phyloP scores from a whole-genome alignment of 1,140 invertebrate species.

The Hyles vespertilio region DNA sequence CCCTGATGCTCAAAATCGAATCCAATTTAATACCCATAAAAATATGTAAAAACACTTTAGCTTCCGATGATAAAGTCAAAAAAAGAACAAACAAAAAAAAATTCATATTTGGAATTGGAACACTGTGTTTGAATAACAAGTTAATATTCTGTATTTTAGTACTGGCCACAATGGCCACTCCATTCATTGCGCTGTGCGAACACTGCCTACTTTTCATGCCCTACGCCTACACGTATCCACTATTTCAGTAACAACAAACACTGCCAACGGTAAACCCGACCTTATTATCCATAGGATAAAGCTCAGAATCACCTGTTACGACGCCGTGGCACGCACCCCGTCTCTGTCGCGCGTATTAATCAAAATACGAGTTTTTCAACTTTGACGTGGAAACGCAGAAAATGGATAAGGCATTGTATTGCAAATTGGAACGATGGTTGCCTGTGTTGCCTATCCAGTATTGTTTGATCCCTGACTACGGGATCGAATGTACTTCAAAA shows the following conservation, averaged over 20 bases:
- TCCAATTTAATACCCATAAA: too few species aligned
- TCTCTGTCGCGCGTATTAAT: conserved; percentile 74
- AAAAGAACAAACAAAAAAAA: too few species aligned
- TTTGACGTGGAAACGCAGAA: conserved; percentile 72
- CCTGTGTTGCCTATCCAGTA: conserved; percentile 37
- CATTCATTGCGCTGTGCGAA: conserved; percentile 56
- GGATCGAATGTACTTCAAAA: too few species aligned
- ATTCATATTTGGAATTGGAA: background rate
- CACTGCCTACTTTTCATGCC: conserved; percentile 73
- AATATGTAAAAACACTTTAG: too few species aligned
- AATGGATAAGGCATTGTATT: conserved; percentile 75
- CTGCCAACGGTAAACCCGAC: conserved; percentile 39
- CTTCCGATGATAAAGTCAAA: too few species aligned
- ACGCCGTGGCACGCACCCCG: conserved; percentile 45
- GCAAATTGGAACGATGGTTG: conserved; percentile 73
- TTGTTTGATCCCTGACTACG: conserved; percentile 33
- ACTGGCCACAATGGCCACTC: conserved; percentile 53
- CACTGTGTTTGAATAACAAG: background rate
- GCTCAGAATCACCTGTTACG: conserved; percentile 27
- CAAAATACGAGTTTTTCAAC: conserved; percentile 72
- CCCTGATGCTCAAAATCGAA: too few species aligned
- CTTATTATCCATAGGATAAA: conserved; percentile 36
- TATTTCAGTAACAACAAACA: conserved; percentile 57
- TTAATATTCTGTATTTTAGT: background rate
- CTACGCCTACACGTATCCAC: conserved; percentile 67